Percentiles rank a stretch among this genome's conserved stretches.
These are phyloP conservation scores for Avahi laniger DNA, from an alignment of 2,797 vertebrate species.

Conservation along the genomic window DNA sequence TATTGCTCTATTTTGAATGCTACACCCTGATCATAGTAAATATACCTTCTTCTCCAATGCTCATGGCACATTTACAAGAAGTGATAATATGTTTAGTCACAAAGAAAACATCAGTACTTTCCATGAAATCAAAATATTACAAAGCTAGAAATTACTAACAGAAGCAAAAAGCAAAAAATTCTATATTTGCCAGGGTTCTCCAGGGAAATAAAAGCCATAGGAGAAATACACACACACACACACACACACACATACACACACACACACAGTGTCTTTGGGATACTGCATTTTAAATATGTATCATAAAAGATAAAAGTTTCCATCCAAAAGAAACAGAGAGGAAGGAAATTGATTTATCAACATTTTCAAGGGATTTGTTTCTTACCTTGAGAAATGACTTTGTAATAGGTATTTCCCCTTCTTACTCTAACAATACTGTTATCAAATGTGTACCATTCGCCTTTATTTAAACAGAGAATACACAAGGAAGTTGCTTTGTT, in stretches of 20 bases:
- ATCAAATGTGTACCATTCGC: conserved; percentile 46
- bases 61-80: background rate
- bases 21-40: background rate
- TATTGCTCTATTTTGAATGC: background rate
- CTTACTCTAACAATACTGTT: background rate
- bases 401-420: background rate
- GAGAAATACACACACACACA: background rate
- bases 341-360: background rate
- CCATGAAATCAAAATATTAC: background rate
- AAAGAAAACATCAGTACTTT: background rate
- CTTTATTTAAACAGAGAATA: conserved; percentile 63
- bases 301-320: background rate
- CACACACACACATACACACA: background rate
- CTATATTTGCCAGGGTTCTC: background rate
- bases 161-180: background rate
- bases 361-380: conserved; percentile 13
- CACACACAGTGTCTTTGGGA: background rate
- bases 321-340: background rate
- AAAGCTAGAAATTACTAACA: background rate
- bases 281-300: background rate
- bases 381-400: background rate
- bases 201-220: background rate
- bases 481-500: conserved; percentile 66
- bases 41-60: background rate
- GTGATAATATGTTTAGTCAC: background rate